Conservation (phyloP, 1,140 invertebrate species). For the Aphaenogaster rudis region DNA sequence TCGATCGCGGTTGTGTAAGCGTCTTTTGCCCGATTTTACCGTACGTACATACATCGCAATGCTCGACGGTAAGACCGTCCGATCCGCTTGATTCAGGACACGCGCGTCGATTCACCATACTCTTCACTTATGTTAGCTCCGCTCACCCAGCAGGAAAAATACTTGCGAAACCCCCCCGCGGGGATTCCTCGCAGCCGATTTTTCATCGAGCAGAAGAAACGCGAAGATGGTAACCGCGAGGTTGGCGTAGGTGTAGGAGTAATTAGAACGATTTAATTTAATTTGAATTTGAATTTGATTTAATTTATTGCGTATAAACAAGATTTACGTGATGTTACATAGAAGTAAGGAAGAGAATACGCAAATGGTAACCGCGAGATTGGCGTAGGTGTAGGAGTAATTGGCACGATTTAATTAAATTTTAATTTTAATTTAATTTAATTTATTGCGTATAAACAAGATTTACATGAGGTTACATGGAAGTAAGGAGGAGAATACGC, state of each 20-base stretch:
- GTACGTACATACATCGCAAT: slow-evolving; percentile 1
- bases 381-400: neutral
- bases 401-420: neutral
- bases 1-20: slow-evolving; percentile 56
- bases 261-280: neutral
- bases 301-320: too few species aligned
- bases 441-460: too few species aligned
- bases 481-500: too few species aligned
- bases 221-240: neutral
- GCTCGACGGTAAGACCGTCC: neutral
- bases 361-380: neutral
- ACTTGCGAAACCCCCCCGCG: neutral
- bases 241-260: neutral
- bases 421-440: too few species aligned
- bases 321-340: too few species aligned
- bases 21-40: slow-evolving; percentile 50
- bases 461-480: too few species aligned
- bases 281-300: too few species aligned
- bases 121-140: neutral
- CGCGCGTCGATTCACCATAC: neutral
- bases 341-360: too few species aligned
- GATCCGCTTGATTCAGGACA: slow-evolving; percentile 14
- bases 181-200: neutral
- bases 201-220: neutral
- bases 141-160: neutral